Evolutionary conservation across 2,888 invertebrate genomes (phyloP).

Genomic region (Drosophila picticornis): DNA sequence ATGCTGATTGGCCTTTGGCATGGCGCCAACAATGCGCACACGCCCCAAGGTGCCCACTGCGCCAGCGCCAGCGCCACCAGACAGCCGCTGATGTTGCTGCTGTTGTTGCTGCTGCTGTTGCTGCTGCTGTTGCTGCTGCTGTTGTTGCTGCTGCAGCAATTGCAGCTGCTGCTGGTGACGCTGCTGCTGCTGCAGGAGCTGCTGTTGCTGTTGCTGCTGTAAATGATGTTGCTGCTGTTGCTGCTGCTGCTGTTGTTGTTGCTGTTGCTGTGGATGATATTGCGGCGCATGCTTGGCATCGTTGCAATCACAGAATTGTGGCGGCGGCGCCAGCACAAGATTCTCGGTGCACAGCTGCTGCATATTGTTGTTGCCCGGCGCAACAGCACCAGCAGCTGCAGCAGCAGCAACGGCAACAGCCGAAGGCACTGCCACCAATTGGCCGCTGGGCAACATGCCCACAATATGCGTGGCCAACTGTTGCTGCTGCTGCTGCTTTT

Average conservation of each 20-base stretch:
- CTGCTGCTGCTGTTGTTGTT: slow-evolving; percentile 74
- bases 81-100: slow-evolving; percentile 72
- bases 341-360: slow-evolving; percentile 85
- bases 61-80: slow-evolving; percentile 70
- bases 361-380: slow-evolving; percentile 75
- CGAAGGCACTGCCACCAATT: slow-evolving; percentile 75
- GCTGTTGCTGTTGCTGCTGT: slow-evolving; percentile 65
- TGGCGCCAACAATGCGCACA: slow-evolving; percentile 93
- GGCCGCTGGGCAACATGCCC: slow-evolving; percentile 77
- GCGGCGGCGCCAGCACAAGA: slow-evolving; percentile 93
- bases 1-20: slow-evolving; percentile 89
- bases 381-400: slow-evolving; percentile 50
- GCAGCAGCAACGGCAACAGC: slow-evolving; percentile 71
- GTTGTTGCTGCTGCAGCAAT: slow-evolving; percentile 66
- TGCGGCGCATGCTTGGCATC: slow-evolving; percentile 85
- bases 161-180: slow-evolving; percentile 65
- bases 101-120: slow-evolving; percentile 65
- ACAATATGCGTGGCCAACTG: slow-evolving; percentile 77
- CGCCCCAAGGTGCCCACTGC: slow-evolving; percentile 85
- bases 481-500: slow-evolving; percentile 61
- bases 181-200: slow-evolving; percentile 63
- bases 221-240: slow-evolving; percentile 61
- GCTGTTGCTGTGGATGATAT: slow-evolving; percentile 70
- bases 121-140: slow-evolving; percentile 67
- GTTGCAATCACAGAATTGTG: slow-evolving; percentile 93